Base-by-base conservation (phyloP, 1,140 invertebrate species). In the Atopsyche davidsoni region DNA sequence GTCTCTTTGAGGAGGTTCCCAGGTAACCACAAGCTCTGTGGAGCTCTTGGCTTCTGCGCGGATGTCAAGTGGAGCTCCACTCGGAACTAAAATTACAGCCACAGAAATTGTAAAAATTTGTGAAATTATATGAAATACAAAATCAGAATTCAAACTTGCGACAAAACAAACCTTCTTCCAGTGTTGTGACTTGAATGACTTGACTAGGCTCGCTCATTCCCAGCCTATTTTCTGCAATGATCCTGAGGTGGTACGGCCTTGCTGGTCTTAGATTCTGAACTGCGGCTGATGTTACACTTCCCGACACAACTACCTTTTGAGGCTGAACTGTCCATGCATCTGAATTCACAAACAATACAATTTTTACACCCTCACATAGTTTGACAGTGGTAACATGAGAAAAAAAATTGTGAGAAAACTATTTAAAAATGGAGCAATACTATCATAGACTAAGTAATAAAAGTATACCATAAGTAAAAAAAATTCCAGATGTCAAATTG, bases 191-290 rank as follows among this genome's bases (percentile, higher is more conserved):
- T 70, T 83, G 82, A 11, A 90, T 79, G 28, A 87, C 80, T 61
- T 90, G 85, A 57, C 90, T 92, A 1, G 89, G 86, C 63, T 89
- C 83, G 56, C 92, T 92, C 46, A 85, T 76, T 2, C 92, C 92
- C 34, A 95, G 73, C 51, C 86, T 77, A 68, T 95, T 95, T 66
- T 92, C 87, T 1, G 92, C 92, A 58, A 90, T 81, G 55, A 96
- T 83, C 56, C 92, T 77, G 50, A 96, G 78, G 62, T 94, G 85
- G 71, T 96, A 97, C n/a, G 82, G 82, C 43, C 85, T 90, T 0
- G 92, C 85, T 1, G 93, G 92, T 44, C 85, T 81, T 1, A 97
- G 73, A 58, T 85, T 85, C 54, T 82, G 80, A 10, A 97, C 79
- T 41, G 80, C 84, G 1, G 86, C 83, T 51, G 83, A 81, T 2